Conservation (phyloP, 2,113 vertebrate genomes). For the Xiphophorus maculatus region DNA sequence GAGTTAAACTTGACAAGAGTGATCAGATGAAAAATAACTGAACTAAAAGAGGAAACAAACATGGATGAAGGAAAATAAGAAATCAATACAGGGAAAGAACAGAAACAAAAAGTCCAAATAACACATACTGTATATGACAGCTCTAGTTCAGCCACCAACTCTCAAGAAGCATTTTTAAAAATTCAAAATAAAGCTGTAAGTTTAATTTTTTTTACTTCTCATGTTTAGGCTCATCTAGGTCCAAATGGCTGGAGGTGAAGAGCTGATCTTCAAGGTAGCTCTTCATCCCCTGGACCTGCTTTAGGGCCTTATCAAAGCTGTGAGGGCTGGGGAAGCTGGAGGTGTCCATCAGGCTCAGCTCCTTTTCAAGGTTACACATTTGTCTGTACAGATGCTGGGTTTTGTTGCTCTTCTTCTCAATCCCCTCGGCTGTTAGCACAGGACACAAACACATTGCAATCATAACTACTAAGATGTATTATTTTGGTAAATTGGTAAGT, state of each 20-base stretch:
- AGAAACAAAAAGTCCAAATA: too few species aligned
- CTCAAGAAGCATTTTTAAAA: not conserved
- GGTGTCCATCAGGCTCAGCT: constrained; percentile 80
- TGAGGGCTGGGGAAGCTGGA: constrained; percentile 72
- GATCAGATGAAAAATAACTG: too few species aligned
- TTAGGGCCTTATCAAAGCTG: constrained; percentile 80
- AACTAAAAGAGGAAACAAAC: too few species aligned
- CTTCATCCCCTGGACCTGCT: constrained; percentile 85
- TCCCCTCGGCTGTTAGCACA: constrained; percentile 37
- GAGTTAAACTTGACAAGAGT: too few species aligned
- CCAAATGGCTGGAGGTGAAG: constrained; percentile 16
- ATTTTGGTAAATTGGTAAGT: not conserved
- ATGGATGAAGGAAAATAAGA: too few species aligned
- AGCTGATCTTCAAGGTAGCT: constrained; percentile 72
- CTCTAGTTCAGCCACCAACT: too few species aligned
- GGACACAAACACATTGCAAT: constrained; percentile 24
- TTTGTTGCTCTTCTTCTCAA: constrained; percentile 74
- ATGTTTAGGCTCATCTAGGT: constrained; percentile 26
- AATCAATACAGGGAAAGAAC: too few species aligned
- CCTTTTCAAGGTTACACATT: constrained; percentile 82
- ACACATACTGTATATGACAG: too few species aligned
- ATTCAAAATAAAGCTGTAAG: not conserved
- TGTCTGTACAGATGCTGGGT: constrained; percentile 82
- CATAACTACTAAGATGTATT: not conserved
- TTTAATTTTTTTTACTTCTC: constrained; percentile 33